A percentile compares a stretch with the other conserved stretches of the same genome.
phyloP scores from a whole-genome alignment of 2,888 invertebrate genomes.

The Abrostola triplasia region DNA sequence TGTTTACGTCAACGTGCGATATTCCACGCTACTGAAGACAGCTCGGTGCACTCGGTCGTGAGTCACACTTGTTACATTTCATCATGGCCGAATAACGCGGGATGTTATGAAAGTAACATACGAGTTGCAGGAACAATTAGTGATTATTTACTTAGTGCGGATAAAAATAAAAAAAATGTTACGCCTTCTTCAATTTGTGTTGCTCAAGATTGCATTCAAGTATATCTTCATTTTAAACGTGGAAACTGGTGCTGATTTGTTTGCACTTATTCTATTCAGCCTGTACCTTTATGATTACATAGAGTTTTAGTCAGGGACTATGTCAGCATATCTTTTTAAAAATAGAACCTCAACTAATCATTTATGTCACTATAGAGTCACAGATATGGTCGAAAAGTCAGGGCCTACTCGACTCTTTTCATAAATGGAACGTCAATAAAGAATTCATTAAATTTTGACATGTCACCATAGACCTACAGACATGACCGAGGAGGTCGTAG shows the following conservation, averaged over 20 bases:
- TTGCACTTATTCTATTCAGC: too few relatives aligned
- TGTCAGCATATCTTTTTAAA: too few relatives aligned
- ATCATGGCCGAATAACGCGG: slow-evolving; percentile 17
- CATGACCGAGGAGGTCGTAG: slow-evolving; percentile 9
- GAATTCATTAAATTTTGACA: not conserved
- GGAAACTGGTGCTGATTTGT: too few relatives aligned
- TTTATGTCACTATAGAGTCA: too few relatives aligned
- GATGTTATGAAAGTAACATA: slow-evolving; percentile 8
- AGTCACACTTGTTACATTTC: slow-evolving; percentile 15
- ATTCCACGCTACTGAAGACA: slow-evolving; percentile 16
- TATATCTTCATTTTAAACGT: too few relatives aligned
- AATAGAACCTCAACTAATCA: too few relatives aligned
- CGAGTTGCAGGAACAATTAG: slow-evolving; percentile 1
- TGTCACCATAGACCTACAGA: slow-evolving; percentile 3
- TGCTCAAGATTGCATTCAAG: too few relatives aligned
- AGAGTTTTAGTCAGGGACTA: too few relatives aligned
- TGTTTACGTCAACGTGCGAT: slow-evolving; percentile 14
- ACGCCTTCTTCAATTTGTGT: too few relatives aligned
- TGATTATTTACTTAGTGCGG: not conserved
- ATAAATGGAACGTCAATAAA: not conserved
- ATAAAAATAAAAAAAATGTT: not conserved
- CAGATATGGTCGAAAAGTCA: too few relatives aligned
- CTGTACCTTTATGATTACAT: too few relatives aligned
- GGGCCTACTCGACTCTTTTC: too few relatives aligned
- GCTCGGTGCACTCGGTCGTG: slow-evolving; percentile 8